phyloP scores from a whole-genome alignment of 2,888 invertebrate species.

The Mactromeris polynyma region DNA sequence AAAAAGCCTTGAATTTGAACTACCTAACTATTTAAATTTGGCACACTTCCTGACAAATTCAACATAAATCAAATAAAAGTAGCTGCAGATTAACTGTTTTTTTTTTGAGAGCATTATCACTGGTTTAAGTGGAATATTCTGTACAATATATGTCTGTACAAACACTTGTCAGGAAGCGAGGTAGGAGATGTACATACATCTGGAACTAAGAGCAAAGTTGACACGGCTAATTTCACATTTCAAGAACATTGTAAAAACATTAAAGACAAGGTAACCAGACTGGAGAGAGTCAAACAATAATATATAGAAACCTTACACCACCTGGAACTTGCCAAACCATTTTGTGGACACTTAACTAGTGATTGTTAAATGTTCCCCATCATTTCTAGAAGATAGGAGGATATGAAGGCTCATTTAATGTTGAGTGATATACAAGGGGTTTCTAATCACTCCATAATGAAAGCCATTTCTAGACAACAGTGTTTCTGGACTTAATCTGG shows the following conservation, averaged over 20 bases:
- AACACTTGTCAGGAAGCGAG: background rate
- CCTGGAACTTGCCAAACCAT: background rate
- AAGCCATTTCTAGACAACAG: background rate
- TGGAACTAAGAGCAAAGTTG: background rate
- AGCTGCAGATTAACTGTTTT: background rate
- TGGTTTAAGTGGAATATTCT: background rate
- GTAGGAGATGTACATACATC: background rate
- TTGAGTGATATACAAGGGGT: conserved; percentile 20
- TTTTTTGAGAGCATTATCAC: background rate
- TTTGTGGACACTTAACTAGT: conserved; percentile 8
- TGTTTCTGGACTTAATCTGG: too few relatives aligned
- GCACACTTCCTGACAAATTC: background rate
- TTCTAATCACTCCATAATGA: conserved; percentile 26
- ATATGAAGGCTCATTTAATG: background rate
- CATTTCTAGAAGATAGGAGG: background rate
- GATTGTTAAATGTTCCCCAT: background rate
- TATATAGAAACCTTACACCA: background rate
- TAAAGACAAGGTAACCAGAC: background rate
- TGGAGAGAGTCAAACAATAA: conserved; percentile 5
- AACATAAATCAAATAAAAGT: background rate
- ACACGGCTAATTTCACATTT: conserved; percentile 5
- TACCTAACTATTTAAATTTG: background rate
- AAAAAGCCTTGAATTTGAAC: background rate
- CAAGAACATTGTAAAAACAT: conserved; percentile 13
- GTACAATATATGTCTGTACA: background rate